phyloP scores from a whole-genome alignment of 92 coral and sea anemone species.

The Siderastrea radians region DNA sequence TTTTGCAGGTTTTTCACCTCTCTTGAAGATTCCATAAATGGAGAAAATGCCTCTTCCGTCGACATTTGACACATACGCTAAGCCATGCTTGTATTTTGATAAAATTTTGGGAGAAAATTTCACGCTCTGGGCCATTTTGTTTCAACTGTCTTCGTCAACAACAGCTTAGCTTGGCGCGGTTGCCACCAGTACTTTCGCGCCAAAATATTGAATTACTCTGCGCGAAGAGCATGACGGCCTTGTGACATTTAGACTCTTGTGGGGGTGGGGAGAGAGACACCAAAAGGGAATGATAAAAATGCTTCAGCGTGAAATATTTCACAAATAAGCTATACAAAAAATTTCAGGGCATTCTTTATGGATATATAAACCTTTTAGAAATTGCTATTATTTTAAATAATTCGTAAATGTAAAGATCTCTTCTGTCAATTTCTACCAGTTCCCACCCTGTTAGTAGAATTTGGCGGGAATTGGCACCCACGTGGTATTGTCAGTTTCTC shows the following conservation, averaged over 20 bases:
- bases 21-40: slow-evolving; percentile 66
- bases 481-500: slow-evolving; percentile 1
- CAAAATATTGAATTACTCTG: slow-evolving; percentile 1
- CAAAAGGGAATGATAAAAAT: neutral
- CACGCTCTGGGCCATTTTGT: slow-evolving; percentile 20
- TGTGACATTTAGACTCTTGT: neutral
- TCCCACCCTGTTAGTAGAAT: neutral
- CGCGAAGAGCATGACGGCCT: slow-evolving; percentile 36
- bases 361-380: neutral
- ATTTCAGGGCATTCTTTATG: neutral
- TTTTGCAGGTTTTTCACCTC: slow-evolving; percentile 52
- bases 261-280: neutral
- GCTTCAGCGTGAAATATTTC: neutral
- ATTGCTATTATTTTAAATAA: too few relatives aligned
- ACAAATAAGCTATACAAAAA: neutral
- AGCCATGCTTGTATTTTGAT: slow-evolving; percentile 58
- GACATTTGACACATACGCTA: slow-evolving; percentile 62
- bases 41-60: slow-evolving; percentile 81
- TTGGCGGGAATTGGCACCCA: slow-evolving; percentile 24
- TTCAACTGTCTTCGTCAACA: neutral
- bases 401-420: too few relatives aligned
- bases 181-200: slow-evolving; percentile 43
- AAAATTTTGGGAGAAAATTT: slow-evolving; percentile 43
- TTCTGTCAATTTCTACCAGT: neutral
- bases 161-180: neutral